A percentile compares a stretch with the other conserved stretches of the same genome.
phyloP scores from a whole-genome alignment of 2,888 invertebrate species.

The Terebella lapidaria region DNA sequence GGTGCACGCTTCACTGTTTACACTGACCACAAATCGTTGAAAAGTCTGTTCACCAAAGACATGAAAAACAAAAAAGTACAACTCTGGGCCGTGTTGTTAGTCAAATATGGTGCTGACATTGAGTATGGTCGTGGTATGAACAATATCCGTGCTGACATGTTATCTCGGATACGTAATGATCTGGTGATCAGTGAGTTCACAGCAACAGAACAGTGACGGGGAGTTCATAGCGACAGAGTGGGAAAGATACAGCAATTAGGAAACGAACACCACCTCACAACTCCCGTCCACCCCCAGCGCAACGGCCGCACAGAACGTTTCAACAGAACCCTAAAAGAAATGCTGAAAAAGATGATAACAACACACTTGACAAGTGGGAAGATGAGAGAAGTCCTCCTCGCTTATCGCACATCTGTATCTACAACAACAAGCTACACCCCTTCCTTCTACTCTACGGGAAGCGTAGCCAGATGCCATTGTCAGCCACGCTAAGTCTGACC shows the following conservation, averaged over 20 bases:
- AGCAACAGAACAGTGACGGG: not conserved
- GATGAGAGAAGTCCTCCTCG: constrained; percentile 3
- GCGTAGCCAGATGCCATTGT: constrained; percentile 2
- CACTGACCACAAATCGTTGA: constrained; percentile 11
- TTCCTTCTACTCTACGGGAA: constrained; percentile 9
- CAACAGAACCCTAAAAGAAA: constrained; percentile 9
- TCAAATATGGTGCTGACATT: constrained; percentile 5
- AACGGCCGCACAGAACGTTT: constrained; percentile 8
- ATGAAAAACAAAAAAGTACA: constrained; percentile 8
- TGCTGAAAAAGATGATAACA: constrained; percentile 9
- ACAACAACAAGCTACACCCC: constrained; percentile 4
- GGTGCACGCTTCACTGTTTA: constrained; percentile 7
- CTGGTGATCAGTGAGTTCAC: not conserved
- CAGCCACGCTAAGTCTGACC: not conserved
- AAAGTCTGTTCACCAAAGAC: constrained; percentile 2
- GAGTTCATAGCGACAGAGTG: not conserved
- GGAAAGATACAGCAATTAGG: not conserved
- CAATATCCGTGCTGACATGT: too few relatives aligned
- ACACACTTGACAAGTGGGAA: constrained; percentile 4
- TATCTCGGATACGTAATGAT: not conserved
- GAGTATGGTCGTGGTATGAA: too few relatives aligned
- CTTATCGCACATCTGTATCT: constrained; percentile 5
- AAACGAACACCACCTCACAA: constrained; percentile 5
- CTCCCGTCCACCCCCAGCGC: constrained; percentile 6
- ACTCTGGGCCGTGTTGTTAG: constrained; percentile 2